phyloP scores from a whole-genome alignment of 2,797 vertebrate species.

The Epinephelus malabaricus region DNA sequence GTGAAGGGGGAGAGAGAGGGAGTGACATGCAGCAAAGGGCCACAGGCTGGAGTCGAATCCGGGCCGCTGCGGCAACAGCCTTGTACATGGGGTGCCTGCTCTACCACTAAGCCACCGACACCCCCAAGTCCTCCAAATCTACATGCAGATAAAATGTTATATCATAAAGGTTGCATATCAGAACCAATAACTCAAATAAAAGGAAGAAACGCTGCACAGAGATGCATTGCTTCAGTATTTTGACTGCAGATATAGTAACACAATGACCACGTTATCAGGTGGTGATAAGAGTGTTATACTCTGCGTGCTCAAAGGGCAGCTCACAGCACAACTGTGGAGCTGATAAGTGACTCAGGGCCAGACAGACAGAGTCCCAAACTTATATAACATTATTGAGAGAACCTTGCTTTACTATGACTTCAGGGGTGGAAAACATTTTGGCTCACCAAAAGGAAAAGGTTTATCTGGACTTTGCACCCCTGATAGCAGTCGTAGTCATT shows the following conservation, averaged over 20 bases:
- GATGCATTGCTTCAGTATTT: constrained; percentile 55
- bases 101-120: too few species aligned
- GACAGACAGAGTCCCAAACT: constrained; percentile 51
- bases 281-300: constrained; percentile 58
- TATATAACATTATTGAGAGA: constrained; percentile 54
- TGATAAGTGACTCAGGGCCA: constrained; percentile 68
- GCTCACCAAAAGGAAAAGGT: constrained; percentile 38
- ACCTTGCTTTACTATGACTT: constrained; percentile 24
- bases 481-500: constrained; percentile 18
- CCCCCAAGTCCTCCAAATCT: constrained; percentile 24
- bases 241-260: constrained; percentile 61
- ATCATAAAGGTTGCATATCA: constrained; percentile 11
- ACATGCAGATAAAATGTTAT: constrained; percentile 36
- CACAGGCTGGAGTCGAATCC: too few species aligned
- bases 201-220: constrained; percentile 11
- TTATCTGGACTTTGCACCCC: constrained; percentile 37
- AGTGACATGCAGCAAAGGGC: too few species aligned
- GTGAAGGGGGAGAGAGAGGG: too few species aligned
- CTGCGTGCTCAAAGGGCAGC: constrained; percentile 72
- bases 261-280: constrained; percentile 57
- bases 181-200: constrained; percentile 8
- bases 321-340: constrained; percentile 30
- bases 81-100: too few species aligned
- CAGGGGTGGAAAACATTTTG: constrained; percentile 34
- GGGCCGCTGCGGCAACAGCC: too few species aligned